phyloP scores from a whole-genome alignment of 2,888 invertebrate genomes.

The Schrankia costaestrigalis region DNA sequence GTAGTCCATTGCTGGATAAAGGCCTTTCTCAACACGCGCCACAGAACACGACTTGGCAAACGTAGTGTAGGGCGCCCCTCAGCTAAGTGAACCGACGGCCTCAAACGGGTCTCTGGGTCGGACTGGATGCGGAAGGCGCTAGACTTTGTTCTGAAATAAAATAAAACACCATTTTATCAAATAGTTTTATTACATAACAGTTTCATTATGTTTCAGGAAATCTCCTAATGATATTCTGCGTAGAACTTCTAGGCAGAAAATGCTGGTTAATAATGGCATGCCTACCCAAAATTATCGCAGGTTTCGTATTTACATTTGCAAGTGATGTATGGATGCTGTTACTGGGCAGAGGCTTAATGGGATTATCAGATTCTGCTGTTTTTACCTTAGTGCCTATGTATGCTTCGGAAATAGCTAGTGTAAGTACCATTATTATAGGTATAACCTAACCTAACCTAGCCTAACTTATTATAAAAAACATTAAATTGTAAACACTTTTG shows the following conservation, averaged over 20 bases:
- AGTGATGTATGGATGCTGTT: conserved; percentile 43
- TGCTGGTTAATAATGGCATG: conserved; percentile 42
- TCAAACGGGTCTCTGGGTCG: no score
- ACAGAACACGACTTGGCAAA: no score
- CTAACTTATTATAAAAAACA: no score
- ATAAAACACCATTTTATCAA: no score
- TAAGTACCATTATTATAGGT: conserved; percentile 24
- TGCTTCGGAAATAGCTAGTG: conserved; percentile 50
- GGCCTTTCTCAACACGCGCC: no score
- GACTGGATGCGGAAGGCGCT: no score
- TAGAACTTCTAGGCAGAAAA: conserved; percentile 46
- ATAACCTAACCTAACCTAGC: no score
- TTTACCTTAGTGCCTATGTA: conserved; percentile 44
- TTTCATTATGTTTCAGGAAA: conserved; percentile 24
- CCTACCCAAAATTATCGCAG: conserved; percentile 44
- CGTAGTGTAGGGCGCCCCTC: no score
- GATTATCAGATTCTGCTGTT: conserved; percentile 35
- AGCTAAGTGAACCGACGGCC: no score
- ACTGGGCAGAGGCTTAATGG: conserved; percentile 33
- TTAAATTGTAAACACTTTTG: no score
- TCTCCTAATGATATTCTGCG: conserved; percentile 38
- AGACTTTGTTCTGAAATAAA: no score
- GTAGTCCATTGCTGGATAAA: no score
- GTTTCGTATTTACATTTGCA: conserved; percentile 34
- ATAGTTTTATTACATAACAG: neutral